These are phyloP conservation scores for Xerus rutilus DNA, from an alignment of 2,797 vertebrate species.

Conservation along the genomic window DNA sequence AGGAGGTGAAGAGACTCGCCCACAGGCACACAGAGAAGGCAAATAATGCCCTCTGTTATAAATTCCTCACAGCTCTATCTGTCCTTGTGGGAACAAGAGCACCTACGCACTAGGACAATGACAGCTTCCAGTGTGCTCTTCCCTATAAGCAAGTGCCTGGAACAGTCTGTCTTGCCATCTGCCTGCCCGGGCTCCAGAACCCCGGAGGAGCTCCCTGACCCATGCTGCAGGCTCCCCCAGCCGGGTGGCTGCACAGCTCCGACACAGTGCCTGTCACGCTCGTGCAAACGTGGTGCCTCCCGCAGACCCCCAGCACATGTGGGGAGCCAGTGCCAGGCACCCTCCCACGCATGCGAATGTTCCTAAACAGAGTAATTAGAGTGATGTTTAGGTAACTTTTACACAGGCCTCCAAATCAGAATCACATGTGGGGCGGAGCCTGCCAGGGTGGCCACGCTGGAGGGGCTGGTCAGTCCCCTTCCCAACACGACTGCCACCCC, in stretches of 20 bases:
- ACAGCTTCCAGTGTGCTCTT: not conserved
- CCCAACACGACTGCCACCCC: not conserved
- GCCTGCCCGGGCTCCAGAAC: not conserved
- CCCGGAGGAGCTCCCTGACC: not conserved
- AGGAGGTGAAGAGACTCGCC: not conserved
- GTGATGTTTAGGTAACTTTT: slow-evolving; percentile 78
- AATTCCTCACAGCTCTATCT: not conserved
- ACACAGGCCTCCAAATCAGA: slow-evolving; percentile 77
- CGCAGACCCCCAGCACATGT: slow-evolving; percentile 76
- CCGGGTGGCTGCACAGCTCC: not conserved
- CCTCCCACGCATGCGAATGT: slow-evolving; percentile 73
- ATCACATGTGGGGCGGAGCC: slow-evolving; percentile 77
- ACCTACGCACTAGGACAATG: not conserved
- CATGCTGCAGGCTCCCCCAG: not conserved
- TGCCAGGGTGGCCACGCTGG: slow-evolving; percentile 66
- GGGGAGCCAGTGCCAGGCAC: slow-evolving; percentile 73
- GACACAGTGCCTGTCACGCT: slow-evolving; percentile 48
- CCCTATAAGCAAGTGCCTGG: not conserved
- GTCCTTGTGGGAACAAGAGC: not conserved
- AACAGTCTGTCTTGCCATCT: not conserved
- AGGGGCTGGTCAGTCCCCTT: slow-evolving; percentile 54
- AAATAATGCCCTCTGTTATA: accelerated
- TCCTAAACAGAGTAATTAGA: slow-evolving; percentile 81
- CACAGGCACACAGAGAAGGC: not conserved
- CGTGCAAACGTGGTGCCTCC: slow-evolving; percentile 65